Evolutionary conservation across 2,888 invertebrate species (phyloP), one percentile per base, ranked within the genome.

Genomic region (Synergus gifuensis): DNA sequence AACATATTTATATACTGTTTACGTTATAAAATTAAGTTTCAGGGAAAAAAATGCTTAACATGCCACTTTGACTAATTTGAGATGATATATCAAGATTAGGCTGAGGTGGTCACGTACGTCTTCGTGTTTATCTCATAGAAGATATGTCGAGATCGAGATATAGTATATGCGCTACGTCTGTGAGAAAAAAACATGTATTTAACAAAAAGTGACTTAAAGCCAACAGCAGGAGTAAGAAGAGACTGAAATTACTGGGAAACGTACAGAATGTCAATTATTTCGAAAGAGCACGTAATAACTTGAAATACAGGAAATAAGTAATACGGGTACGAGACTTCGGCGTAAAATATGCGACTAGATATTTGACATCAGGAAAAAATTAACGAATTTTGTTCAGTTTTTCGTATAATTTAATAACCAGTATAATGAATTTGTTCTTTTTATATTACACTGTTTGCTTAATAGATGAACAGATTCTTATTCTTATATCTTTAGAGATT

Each of bases 251-350:
- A 73, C 69, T 49, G 49, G 49, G 69, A 73, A 73, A 28, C 69
- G n/a, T 49, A 49, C 28, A 67, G 36, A 73, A 73, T 49, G 69
- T 69, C 49, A 49, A 69, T 69, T 69, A 69, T 69, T 69, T 73
- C 69, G 69, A 73, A 54, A 73, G 49, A 73, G 49, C 69, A 54
- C 69, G 69, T 73, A 73, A 73, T 14, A 28, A 46, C 69, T 54
- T 14, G 49, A 73, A 73, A 49, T 73, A 28, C 69, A 73, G 49
- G 69, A 73, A 73, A 54, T 46, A 73, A 46, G 11, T 36, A n/a
- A 66, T n/a, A 66, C n/a, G n/a, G 9, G 11, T 67, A 67, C 22
- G 46, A 67, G 22, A 67, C 8, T 9, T 60, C 12, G 22, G 22
- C 11, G 22, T 12, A 60, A 18, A 60, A 22, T 60, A 9, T 12